These are phyloP conservation scores for Liodrosophila aerea DNA, from an alignment of 2,888 invertebrate genomes.

Conservation along the genomic window DNA sequence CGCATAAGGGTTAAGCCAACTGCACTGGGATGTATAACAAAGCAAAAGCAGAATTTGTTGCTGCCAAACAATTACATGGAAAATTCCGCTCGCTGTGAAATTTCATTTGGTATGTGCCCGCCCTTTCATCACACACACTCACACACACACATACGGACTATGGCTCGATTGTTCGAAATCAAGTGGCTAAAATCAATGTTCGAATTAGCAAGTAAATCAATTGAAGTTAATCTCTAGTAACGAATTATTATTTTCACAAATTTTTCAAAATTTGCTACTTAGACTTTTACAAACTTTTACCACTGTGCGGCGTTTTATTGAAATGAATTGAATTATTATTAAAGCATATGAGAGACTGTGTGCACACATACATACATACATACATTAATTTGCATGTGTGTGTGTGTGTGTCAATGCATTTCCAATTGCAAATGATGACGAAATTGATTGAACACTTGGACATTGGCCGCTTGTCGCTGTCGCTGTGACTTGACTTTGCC, in stretches of 20 bases:
- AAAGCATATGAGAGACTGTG: too few relatives aligned
- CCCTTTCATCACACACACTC: constrained; percentile 19
- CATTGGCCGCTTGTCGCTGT: not conserved
- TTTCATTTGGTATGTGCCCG: constrained; percentile 22
- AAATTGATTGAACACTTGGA: constrained; percentile 1
- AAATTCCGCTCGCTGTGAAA: constrained; percentile 68
- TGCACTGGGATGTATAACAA: too few relatives aligned
- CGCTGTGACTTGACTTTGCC: too few relatives aligned
- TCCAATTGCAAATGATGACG: constrained; percentile 3
- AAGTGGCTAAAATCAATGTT: too few relatives aligned
- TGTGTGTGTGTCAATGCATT: not conserved
- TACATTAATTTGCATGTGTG: too few relatives aligned
- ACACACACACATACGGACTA: not conserved
- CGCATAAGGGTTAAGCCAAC: too few relatives aligned
- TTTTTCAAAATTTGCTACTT: too few relatives aligned
- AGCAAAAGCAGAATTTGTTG: constrained; percentile 16
- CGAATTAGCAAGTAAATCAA: too few relatives aligned
- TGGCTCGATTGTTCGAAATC: too few relatives aligned
- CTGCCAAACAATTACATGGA: constrained; percentile 63
- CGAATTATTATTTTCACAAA: too few relatives aligned
- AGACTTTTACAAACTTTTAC: not conserved
- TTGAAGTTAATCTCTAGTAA: too few relatives aligned
- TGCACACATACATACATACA: too few relatives aligned
- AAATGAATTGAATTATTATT: constrained; percentile 9
- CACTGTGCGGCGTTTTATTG: constrained; percentile 1